phyloP scores from a whole-genome alignment of 2,888 invertebrate genomes.

The Phrixothrix hirtus region DNA sequence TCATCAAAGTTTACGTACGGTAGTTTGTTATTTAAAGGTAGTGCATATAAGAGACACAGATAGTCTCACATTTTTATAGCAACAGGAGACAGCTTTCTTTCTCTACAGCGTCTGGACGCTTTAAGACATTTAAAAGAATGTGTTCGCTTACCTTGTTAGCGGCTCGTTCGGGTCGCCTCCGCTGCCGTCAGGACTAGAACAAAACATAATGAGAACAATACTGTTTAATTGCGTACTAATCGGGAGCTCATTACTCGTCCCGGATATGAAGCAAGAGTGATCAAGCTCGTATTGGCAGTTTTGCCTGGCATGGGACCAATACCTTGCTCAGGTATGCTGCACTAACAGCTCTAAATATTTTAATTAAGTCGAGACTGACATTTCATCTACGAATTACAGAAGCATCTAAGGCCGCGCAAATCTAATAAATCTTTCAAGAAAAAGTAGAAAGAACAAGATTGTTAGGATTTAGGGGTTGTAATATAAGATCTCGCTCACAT shows the following conservation, averaged over 20 bases:
- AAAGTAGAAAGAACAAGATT: conserved; percentile 29
- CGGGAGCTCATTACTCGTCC: conserved; percentile 33
- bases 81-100: too few species aligned
- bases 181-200: conserved; percentile 48
- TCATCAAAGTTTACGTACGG: conserved; percentile 5
- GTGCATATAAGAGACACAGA: conserved; percentile 12
- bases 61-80: too few species aligned
- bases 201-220: conserved; percentile 43
- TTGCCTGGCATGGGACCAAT: conserved; percentile 19
- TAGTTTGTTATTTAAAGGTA: conserved; percentile 20
- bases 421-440: conserved; percentile 24
- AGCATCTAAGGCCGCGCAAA: conserved; percentile 16
- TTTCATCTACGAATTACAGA: conserved; percentile 14
- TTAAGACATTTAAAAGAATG: too few species aligned
- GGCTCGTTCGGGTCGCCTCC: conserved; percentile 39
- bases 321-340: conserved; percentile 17
- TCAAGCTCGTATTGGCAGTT: conserved; percentile 27
- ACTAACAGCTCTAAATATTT: conserved; percentile 21
- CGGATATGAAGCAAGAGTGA: conserved; percentile 27
- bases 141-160: conserved; percentile 46
- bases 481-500: conserved; percentile 30
- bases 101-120: too few species aligned
- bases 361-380: conserved; percentile 28
- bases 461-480: conserved; percentile 26
- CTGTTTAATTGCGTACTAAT: conserved; percentile 41